Percentiles rank a stretch among this genome's conserved stretches.
These are phyloP conservation scores for Paragorgia papillata DNA, from an alignment of 92 coral and sea anemone species.

Conservation along the genomic window DNA sequence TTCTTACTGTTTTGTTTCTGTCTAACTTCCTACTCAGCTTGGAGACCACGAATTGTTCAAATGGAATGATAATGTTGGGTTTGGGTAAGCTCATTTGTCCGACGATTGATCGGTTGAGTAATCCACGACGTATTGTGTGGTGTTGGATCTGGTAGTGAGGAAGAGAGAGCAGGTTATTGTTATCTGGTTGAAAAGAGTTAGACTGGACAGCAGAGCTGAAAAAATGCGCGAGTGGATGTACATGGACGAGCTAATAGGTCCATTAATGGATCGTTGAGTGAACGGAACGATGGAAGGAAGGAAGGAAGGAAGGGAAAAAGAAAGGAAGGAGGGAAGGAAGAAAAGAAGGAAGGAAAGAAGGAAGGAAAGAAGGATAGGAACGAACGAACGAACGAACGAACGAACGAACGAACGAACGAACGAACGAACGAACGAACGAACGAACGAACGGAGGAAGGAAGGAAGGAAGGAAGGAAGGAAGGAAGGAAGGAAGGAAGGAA, in stretches of 20 bases:
- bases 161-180: background rate
- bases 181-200: background rate
- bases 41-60: constrained; percentile 31
- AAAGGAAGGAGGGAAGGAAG: no score
- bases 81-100: constrained; percentile 57
- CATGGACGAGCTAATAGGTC: no score
- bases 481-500: background rate
- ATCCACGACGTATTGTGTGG: constrained; percentile 11
- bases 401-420: no score
- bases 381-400: no score
- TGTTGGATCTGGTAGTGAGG: background rate
- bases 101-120: constrained; percentile 19
- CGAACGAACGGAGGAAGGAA: background rate
- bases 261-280: no score
- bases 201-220: no score
- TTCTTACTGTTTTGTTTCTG: constrained; percentile 14
- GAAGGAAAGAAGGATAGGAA: no score
- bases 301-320: no score
- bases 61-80: constrained; percentile 71
- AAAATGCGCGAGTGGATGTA: no score
- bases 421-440: no score
- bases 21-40: constrained; percentile 28
- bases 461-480: background rate
- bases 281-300: no score
- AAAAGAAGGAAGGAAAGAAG: no score